Percentiles rank a stretch among this genome's conserved stretches.
These are phyloP conservation scores for Anticlea derivata DNA, from an alignment of 2,888 invertebrate species.

Conservation along the genomic window DNA sequence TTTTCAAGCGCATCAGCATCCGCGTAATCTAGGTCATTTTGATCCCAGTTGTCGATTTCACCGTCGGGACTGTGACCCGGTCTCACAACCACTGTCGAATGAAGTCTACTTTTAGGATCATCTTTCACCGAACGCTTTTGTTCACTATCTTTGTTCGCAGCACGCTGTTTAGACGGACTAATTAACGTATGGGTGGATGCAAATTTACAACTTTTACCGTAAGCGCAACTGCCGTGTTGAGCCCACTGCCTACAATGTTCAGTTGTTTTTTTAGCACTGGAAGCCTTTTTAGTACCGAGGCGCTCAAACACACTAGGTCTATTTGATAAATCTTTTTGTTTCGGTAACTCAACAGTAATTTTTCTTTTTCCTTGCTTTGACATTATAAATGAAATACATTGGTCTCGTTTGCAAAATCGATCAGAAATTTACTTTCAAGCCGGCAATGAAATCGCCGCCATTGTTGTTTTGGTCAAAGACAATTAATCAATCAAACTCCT, in stretches of 20 bases:
- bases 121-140: constrained; percentile 81
- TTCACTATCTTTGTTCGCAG: constrained; percentile 86
- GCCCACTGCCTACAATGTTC: constrained; percentile 91
- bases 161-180: constrained; percentile 89
- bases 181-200: constrained; percentile 89
- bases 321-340: constrained; percentile 86
- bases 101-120: constrained; percentile 86
- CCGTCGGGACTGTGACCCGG: constrained; percentile 84
- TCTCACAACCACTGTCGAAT: constrained; percentile 85
- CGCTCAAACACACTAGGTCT: constrained; percentile 93
- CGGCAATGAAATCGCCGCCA: constrained; percentile 50
- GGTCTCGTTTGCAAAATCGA: constrained; percentile 61
- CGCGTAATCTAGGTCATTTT: constrained; percentile 90
- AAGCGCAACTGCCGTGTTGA: constrained; percentile 90
- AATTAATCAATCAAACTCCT: too few relatives aligned
- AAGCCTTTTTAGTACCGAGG: constrained; percentile 88
- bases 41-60: constrained; percentile 90
- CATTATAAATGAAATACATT: constrained; percentile 80
- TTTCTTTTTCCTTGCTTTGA: constrained; percentile 89
- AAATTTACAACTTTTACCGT: constrained; percentile 91
- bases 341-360: constrained; percentile 89
- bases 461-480: constrained; percentile 41
- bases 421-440: constrained; percentile 49
- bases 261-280: constrained; percentile 81
- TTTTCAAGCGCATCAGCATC: constrained; percentile 91